Percentiles rank a stretch among this genome's conserved stretches.
These are phyloP conservation scores for Buceros bicornis DNA, from an alignment of 2,797 vertebrate genomes.

Conservation along the genomic window DNA sequence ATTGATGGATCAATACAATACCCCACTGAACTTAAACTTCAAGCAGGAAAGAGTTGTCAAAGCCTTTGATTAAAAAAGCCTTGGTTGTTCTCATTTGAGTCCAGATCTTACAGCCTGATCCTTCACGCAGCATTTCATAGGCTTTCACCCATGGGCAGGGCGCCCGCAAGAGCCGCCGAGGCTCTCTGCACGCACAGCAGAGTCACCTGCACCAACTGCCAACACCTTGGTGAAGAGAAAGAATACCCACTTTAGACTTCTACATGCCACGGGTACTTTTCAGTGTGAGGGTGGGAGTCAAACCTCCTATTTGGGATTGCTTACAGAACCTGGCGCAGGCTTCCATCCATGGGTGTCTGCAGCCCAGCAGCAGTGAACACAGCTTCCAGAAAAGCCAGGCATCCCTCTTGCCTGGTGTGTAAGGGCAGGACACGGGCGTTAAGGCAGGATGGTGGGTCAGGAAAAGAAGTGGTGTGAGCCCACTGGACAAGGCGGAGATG, in stretches of 20 bases:
- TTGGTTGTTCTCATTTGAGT: background rate
- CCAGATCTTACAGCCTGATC: background rate
- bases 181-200: background rate
- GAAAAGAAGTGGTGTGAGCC: background rate
- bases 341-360: background rate
- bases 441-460: background rate
- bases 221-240: background rate
- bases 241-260: background rate
- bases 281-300: background rate
- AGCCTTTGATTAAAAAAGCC: background rate
- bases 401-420: background rate
- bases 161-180: background rate
- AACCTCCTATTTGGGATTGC: background rate
- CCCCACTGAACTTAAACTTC: background rate
- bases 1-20: background rate
- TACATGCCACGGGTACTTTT: background rate
- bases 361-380: background rate
- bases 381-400: background rate
- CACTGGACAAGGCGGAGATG: background rate
- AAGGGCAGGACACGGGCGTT: accelerated
- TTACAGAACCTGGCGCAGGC: background rate
- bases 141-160: background rate
- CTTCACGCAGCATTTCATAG: background rate
- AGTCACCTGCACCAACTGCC: background rate
- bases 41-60: background rate